phyloP scores from a whole-genome alignment of 1,140 invertebrate genomes.

The Xylocopa sonorina region DNA sequence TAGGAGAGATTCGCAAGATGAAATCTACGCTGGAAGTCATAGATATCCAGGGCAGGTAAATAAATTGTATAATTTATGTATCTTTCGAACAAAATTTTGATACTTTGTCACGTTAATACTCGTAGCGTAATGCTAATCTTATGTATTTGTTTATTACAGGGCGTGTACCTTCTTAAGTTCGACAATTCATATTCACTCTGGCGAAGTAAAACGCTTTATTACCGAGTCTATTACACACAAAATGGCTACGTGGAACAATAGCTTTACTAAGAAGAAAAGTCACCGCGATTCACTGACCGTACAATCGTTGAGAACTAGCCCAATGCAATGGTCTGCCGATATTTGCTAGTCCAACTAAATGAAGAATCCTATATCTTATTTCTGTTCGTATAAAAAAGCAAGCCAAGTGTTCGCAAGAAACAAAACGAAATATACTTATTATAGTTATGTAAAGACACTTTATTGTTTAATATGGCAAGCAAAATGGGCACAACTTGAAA shows the following conservation, averaged over 20 bases:
- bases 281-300: constrained; percentile 24
- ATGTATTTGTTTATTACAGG: constrained; percentile 77
- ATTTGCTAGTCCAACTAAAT: constrained; percentile 74
- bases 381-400: constrained; percentile 38
- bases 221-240: constrained; percentile 98
- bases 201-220: constrained; percentile 99
- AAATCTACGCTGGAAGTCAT: constrained; percentile 98
- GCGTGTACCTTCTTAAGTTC: constrained; percentile 99
- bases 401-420: constrained; percentile 47
- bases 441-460: constrained; percentile 59
- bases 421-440: constrained; percentile 72
- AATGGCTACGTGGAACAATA: constrained; percentile 72
- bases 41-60: constrained; percentile 93
- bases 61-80: no score
- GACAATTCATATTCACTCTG: constrained; percentile 99
- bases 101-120: neutral
- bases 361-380: constrained; percentile 54
- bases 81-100: neutral
- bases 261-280: constrained; percentile 41
- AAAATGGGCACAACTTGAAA: constrained; percentile 35
- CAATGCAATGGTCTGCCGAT: constrained; percentile 62
- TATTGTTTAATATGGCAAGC: constrained; percentile 57
- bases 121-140: neutral
- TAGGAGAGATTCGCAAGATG: constrained; percentile 96
- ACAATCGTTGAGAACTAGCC: constrained; percentile 69